Evolutionary conservation across 2,113 vertebrate species (phyloP).

Genomic region (Gavialis gangeticus): DNA sequence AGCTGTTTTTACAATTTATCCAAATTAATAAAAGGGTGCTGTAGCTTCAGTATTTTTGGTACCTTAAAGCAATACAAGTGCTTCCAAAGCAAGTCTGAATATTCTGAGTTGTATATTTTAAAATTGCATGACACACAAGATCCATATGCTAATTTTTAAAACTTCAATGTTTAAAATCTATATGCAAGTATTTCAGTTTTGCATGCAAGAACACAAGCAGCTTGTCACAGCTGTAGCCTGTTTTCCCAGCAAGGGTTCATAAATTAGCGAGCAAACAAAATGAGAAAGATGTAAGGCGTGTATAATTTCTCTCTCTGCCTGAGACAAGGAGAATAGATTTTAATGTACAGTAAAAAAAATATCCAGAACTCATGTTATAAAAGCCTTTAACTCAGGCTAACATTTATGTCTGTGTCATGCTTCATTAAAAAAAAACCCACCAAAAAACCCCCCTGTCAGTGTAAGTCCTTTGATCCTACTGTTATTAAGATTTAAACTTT

Average conservation of each 20-base stretch:
- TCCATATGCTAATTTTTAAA: background rate
- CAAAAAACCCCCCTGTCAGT: background rate
- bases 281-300: background rate
- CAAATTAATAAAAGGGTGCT: conserved; percentile 43
- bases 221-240: background rate
- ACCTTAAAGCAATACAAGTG: conserved; percentile 54
- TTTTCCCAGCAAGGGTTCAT: background rate
- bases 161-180: conserved; percentile 53
- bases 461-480: conserved; percentile 56
- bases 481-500: conserved; percentile 39
- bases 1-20: conserved; percentile 36
- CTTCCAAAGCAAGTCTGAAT: conserved; percentile 62
- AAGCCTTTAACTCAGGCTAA: conserved; percentile 14
- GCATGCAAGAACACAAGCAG: background rate
- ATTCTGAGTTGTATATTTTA: conserved; percentile 23
- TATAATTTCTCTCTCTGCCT: background rate
- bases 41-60: conserved; percentile 43
- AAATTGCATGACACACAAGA: conserved; percentile 39
- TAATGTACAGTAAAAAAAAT: conserved; percentile 15
- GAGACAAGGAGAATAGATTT: conserved; percentile 4
- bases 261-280: background rate
- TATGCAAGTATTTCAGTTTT: background rate
- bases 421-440: conserved; percentile 44
- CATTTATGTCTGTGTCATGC: conserved; percentile 45
- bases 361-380: conserved; percentile 6